These are phyloP conservation scores for Dinomys branickii DNA, from an alignment of 2,113 vertebrate genomes.

Conservation along the genomic window DNA sequence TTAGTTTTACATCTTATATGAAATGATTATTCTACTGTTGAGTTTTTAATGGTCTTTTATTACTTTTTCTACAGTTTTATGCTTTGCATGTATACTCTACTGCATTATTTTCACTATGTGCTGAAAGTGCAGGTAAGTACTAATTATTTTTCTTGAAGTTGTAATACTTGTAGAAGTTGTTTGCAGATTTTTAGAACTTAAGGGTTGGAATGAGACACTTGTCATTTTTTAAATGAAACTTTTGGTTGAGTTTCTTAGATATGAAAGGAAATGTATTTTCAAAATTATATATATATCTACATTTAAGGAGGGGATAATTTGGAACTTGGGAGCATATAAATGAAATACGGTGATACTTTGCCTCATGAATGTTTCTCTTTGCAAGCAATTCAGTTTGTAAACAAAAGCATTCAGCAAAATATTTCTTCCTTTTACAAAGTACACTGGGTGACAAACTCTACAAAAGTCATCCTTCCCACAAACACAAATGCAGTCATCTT, in stretches of 20 bases:
- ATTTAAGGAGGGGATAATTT: background rate
- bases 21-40: background rate
- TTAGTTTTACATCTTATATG: background rate
- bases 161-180: background rate
- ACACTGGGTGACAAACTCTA: background rate
- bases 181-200: background rate
- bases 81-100: background rate
- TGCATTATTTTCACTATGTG: background rate
- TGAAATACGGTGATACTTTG: background rate
- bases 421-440: background rate
- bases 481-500: background rate
- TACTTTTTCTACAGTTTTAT: background rate
- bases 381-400: background rate
- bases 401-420: background rate
- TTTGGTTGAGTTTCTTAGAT: background rate
- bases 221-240: background rate
- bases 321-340: background rate
- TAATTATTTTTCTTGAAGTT: background rate
- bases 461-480: background rate
- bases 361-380: background rate
- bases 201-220: background rate
- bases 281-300: background rate
- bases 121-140: background rate
- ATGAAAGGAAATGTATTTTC: background rate
- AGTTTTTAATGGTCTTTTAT: background rate